These are phyloP conservation scores for Thelaira solivaga DNA, from an alignment of 2,888 invertebrate species.

Conservation along the genomic window DNA sequence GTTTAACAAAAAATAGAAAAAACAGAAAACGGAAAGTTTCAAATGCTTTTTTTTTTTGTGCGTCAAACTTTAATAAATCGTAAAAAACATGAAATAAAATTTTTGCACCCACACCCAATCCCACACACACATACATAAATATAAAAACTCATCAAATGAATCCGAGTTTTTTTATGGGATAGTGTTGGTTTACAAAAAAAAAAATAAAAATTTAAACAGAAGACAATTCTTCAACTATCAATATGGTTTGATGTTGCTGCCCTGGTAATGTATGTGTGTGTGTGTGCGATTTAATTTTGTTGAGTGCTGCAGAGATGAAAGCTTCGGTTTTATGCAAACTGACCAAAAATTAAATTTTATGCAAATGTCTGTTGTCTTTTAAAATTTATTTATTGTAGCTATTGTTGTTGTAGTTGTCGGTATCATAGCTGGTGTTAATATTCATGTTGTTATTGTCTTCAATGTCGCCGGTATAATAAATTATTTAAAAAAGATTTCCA, in stretches of 20 bases:
- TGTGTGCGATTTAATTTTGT: slow-evolving; percentile 11
- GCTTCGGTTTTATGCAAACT: slow-evolving; percentile 18
- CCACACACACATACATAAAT: too few species aligned
- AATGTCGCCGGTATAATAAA: slow-evolving; percentile 67
- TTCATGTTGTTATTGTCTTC: slow-evolving; percentile 53
- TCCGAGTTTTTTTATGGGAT: too few species aligned
- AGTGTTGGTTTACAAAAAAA: too few species aligned
- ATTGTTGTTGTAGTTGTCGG: slow-evolving; percentile 13
- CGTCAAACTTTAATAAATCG: too few species aligned
- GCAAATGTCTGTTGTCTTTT: not conserved
- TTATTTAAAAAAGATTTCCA: slow-evolving; percentile 57
- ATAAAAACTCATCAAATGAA: too few species aligned
- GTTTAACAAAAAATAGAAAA: too few species aligned
- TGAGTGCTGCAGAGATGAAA: slow-evolving; percentile 40
- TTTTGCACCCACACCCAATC: too few species aligned
- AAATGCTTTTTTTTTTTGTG: too few species aligned
- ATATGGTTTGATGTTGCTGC: not conserved
- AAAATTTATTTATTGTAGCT: slow-evolving; percentile 9
- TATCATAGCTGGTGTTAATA: not conserved
- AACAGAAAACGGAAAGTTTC: too few species aligned
- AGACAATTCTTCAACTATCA: slow-evolving; percentile 6
- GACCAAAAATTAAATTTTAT: not conserved
- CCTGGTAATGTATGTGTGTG: slow-evolving; percentile 1
- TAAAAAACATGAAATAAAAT: too few species aligned
- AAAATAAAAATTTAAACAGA: too few species aligned